These are phyloP conservation scores for Arrhopalites spinosus DNA, from an alignment of 2,888 invertebrate species.

Conservation along the genomic window DNA sequence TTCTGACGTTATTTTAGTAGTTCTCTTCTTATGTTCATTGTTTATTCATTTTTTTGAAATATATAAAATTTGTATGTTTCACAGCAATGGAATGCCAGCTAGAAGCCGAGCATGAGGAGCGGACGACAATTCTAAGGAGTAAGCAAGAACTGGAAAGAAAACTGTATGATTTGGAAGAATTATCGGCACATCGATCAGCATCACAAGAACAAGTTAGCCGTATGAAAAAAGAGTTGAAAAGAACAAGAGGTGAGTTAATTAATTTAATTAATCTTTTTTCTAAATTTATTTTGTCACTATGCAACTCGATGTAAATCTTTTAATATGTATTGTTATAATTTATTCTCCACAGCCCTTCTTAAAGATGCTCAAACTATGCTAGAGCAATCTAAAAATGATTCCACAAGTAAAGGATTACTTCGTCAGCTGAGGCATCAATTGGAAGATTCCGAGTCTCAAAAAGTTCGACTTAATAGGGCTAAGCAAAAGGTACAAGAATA, in stretches of 20 bases:
- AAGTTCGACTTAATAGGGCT: constrained; percentile 48
- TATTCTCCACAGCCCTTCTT: too few species aligned
- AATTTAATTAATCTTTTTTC: too few species aligned
- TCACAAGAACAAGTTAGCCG: constrained; percentile 75
- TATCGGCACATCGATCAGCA: constrained; percentile 68
- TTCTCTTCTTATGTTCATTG: too few species aligned
- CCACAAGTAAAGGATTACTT: constrained; percentile 77
- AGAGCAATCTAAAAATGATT: constrained; percentile 84
- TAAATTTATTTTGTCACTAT: too few species aligned
- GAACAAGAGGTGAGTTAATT: too few species aligned
- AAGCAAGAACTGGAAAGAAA: constrained; percentile 90
- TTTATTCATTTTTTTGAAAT: too few species aligned
- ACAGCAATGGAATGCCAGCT: constrained; percentile 88
- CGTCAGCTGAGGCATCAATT: constrained; percentile 78
- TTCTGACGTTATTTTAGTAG: too few species aligned
- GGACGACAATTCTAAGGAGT: constrained; percentile 81
- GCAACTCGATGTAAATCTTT: too few species aligned
- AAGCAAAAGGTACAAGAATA: constrained; percentile 51
- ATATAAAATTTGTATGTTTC: too few species aligned
- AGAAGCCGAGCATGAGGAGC: constrained; percentile 91
- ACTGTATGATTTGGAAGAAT: constrained; percentile 71
- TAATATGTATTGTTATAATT: too few species aligned
- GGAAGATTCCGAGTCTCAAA: constrained; percentile 54
- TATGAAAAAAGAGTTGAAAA: constrained; percentile 82
- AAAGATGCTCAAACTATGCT: constrained; percentile 91